Evolutionary conservation across 2,797 vertebrate genomes (phyloP), one percentile per base, ranked within the genome.

Genomic region (Macrochelys suwanniensis): DNA sequence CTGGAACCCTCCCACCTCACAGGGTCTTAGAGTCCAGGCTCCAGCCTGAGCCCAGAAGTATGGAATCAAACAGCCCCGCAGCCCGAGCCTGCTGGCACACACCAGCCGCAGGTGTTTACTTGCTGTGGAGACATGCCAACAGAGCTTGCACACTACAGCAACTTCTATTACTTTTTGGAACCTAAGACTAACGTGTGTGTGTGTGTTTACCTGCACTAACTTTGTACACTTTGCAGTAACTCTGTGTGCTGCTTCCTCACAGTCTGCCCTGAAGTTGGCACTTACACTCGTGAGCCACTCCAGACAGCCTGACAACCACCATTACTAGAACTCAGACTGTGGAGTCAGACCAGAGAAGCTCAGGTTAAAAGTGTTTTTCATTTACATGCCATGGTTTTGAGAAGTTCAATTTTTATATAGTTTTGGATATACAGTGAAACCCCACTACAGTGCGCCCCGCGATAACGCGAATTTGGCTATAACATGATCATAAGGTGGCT

Each of bases 271-370:
- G 33, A 68, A 17, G 33, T 68, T 68, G 61, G 33, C 5, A 68
- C 17, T 68, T n/a, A 68, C 8, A 4, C 61, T 37, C 7, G 4
- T 37, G 17, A 68, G 61, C 17, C 33, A 37, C 16, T 37, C 33
- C 16, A 68, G 16, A 68, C 16, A 68, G 16, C 33, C 61, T 68
- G 61, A 17, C 33, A 68, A 37, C 16, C 61, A 68, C 17, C 61
- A 68, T 68, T 68, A n/a, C 61, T n/a, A 68, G 33, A n/a, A 33
- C 13, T 54, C 80, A 92, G 78, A 33, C 56, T 89, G 53, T 17
- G 50, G 86, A 92, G 84, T 26, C 11, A 89, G 50, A 92, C 37
- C 26, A 84, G 8, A 85, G 86, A 89, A 94, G 26, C 50, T 68
- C 16, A n/a, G 33, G 33, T 68, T 68, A 37, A 61, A 33, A n/a